Percentiles rank a stretch among this genome's conserved stretches.
These are phyloP conservation scores for Rhingia rostrata DNA, from an alignment of 2,888 invertebrate species.

Conservation along the genomic window DNA sequence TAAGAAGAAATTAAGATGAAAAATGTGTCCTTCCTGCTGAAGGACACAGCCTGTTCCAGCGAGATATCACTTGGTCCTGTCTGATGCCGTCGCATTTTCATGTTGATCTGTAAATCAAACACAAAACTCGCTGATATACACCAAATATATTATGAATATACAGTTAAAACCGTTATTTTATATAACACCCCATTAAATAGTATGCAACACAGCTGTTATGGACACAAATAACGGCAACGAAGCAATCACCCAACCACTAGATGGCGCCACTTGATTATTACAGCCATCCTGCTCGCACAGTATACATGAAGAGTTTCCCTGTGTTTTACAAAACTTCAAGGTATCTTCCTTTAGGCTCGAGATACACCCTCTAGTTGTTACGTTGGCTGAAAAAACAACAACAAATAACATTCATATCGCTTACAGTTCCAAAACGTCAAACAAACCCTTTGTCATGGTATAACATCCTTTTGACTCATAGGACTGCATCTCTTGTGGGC, in stretches of 20 bases:
- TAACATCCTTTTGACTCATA: conserved; percentile 74
- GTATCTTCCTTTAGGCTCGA: conserved; percentile 76
- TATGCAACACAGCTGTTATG: background rate
- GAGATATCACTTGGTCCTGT: no score
- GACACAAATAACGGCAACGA: background rate
- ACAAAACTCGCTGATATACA: background rate
- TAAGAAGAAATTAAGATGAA: no score
- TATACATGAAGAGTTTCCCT: conserved; percentile 75
- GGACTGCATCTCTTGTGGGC: conserved; percentile 52
- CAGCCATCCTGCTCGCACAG: conserved; percentile 77
- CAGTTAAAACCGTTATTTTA: background rate
- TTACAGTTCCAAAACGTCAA: background rate
- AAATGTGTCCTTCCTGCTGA: no score
- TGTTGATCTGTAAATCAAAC: no score
- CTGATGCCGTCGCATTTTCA: no score
- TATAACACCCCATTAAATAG: background rate
- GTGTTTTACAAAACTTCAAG: conserved; percentile 74
- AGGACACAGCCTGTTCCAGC: no score
- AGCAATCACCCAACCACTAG: background rate
- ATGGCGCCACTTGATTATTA: conserved; percentile 72
- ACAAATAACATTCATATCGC: background rate
- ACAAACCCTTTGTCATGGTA: conserved; percentile 69
- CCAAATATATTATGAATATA: conserved; percentile 16
- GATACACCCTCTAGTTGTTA: conserved; percentile 78
- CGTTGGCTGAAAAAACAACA: conserved; percentile 73